A percentile compares a stretch with the other conserved stretches of the same genome.
These are phyloP conservation scores for Hybos culiciformis DNA, from an alignment of 2,888 invertebrate genomes.

Conservation along the genomic window DNA sequence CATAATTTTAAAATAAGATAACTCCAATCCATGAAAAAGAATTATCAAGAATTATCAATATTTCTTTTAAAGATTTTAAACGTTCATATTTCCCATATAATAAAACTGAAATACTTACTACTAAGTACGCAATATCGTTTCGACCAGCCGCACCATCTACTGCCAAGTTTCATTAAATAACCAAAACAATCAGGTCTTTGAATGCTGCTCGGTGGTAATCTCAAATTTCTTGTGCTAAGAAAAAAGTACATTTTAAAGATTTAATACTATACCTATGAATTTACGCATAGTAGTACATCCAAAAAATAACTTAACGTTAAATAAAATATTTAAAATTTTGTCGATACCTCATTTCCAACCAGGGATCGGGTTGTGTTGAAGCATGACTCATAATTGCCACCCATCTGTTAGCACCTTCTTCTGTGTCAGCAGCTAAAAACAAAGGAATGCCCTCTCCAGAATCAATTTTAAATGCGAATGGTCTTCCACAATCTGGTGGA, in stretches of 20 bases:
- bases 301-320: not conserved
- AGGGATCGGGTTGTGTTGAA: conserved; percentile 55
- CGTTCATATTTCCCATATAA: too few species aligned
- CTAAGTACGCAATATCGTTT: conserved; percentile 87
- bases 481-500: conserved; percentile 38
- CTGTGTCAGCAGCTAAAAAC: conserved; percentile 67
- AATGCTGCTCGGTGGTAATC: conserved; percentile 65
- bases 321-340: not conserved
- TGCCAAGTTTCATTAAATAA: conserved; percentile 76
- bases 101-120: too few species aligned
- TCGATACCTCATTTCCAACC: conserved; percentile 44
- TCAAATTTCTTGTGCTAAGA: conserved; percentile 60
- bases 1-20: too few species aligned
- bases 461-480: conserved; percentile 56
- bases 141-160: conserved; percentile 80
- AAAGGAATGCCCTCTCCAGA: conserved; percentile 56
- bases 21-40: too few species aligned
- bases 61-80: too few species aligned
- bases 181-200: conserved; percentile 83
- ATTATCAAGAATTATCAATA: too few species aligned
- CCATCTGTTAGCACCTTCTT: conserved; percentile 62
- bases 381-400: conserved; percentile 63
- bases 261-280: not conserved
- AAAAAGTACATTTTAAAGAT: not conserved
- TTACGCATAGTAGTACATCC: not conserved